phyloP scores from a whole-genome alignment of 2,113 vertebrate genomes.

The Grammomys surdaster region DNA sequence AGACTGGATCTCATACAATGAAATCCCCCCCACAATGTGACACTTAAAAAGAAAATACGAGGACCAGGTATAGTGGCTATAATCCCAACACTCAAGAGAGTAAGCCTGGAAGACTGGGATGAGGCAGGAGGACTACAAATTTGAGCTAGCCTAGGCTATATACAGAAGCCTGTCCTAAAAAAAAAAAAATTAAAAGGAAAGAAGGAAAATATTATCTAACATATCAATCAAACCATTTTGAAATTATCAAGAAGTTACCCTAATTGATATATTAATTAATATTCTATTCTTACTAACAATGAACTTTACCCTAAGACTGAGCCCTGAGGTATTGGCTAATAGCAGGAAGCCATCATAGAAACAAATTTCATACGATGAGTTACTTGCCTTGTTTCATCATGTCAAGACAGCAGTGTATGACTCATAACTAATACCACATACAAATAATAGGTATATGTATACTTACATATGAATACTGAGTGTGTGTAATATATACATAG shows the following conservation, averaged over 20 bases:
- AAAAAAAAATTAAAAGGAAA: background rate
- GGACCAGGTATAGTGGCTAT: background rate
- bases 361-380: background rate
- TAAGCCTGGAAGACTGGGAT: background rate
- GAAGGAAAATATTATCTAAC: background rate
- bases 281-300: conserved; percentile 25
- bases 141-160: background rate
- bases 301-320: conserved; percentile 35
- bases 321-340: background rate
- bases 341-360: conserved; percentile 13
- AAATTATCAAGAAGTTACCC: conserved; percentile 38
- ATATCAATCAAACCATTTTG: conserved; percentile 1
- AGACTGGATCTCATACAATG: background rate
- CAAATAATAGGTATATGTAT: background rate
- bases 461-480: background rate
- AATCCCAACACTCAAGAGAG: background rate
- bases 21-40: background rate
- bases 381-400: conserved; percentile 24
- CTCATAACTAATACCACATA: conserved; percentile 4
- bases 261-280: conserved; percentile 20
- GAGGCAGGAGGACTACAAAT: background rate
- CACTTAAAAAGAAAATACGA: background rate
- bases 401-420: background rate
- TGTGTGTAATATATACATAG: background rate
- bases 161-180: background rate